Percentiles rank a stretch among this genome's conserved stretches.
Conservation (phyloP, 2,888 invertebrate genomes). For the Folsomia candida region DNA sequence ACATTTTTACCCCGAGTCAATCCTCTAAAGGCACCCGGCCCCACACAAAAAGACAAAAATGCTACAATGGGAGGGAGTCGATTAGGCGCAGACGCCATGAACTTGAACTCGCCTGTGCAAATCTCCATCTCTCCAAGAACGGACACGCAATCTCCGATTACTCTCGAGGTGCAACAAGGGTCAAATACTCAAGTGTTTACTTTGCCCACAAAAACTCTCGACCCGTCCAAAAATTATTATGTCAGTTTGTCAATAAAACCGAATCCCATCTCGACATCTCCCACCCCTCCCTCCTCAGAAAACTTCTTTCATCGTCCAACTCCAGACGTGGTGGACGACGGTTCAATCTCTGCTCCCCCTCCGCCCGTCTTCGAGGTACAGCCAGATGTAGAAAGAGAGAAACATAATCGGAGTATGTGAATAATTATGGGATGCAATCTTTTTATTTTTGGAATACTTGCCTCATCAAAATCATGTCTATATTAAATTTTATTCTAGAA, state of each 20-base stretch:
- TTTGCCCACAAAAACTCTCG: conserved; percentile 79
- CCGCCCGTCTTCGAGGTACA: conserved; percentile 33
- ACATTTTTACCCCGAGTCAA: conserved; percentile 46
- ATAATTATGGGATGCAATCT: no score
- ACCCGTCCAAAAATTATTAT: conserved; percentile 85
- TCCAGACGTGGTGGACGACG: conserved; percentile 35
- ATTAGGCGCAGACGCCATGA: conserved; percentile 12
- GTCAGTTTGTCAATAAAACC: conserved; percentile 84
- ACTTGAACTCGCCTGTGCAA: conserved; percentile 35
- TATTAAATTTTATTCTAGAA: no score
- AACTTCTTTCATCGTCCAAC: conserved; percentile 18
- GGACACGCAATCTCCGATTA: conserved; percentile 46
- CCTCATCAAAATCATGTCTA: no score
- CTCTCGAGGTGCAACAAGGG: conserved; percentile 49
- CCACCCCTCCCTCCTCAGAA: conserved; percentile 6
- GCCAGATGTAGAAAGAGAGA: conserved; percentile 30
- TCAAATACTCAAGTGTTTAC: conserved; percentile 73
- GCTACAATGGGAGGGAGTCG: conserved; percentile 16
- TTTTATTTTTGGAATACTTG: no score
- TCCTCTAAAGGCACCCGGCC: conserved; percentile 45
- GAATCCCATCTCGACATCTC: conserved; percentile 19
- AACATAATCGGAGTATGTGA: conserved; percentile 40
- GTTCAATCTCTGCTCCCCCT: conserved; percentile 41
- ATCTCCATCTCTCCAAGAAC: conserved; percentile 39
- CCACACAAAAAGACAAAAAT: conserved; percentile 37